Percentiles rank a stretch among this genome's conserved stretches.
Conservation (phyloP, 1,140 invertebrate genomes). For the Ostrea edulis region DNA sequence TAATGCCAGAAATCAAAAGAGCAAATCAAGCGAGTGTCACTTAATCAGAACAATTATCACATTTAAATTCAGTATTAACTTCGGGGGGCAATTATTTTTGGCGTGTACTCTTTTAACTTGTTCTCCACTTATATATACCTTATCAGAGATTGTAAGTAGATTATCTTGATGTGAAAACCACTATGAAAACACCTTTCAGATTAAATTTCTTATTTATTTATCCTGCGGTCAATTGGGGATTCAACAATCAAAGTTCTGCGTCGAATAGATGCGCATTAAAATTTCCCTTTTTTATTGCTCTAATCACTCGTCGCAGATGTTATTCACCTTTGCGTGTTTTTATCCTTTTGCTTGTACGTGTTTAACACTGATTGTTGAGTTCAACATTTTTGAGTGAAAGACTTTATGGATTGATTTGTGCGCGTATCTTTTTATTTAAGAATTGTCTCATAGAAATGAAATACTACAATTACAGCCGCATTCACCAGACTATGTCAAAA, state of each 20-base stretch:
- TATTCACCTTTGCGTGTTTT: background rate
- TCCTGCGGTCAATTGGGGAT: background rate
- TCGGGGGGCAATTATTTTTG: background rate
- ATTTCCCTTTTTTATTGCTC: background rate
- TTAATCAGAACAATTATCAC: background rate
- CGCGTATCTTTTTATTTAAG: too few species aligned
- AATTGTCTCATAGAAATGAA: too few species aligned
- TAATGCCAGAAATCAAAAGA: background rate
- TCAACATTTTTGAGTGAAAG: too few species aligned
- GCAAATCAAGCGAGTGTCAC: background rate
- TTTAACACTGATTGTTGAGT: too few species aligned
- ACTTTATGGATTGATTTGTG: too few species aligned
- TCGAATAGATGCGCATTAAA: background rate
- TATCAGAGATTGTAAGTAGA: constrained; percentile 9
- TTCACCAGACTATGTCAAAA: too few species aligned
- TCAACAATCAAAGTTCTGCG: background rate
- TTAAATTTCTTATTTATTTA: constrained; percentile 4
- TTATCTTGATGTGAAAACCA: constrained; percentile 5
- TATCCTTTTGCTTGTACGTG: too few species aligned
- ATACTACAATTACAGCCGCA: too few species aligned
- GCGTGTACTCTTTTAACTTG: background rate
- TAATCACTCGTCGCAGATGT: background rate
- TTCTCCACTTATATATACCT: background rate
- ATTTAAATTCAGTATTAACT: background rate
- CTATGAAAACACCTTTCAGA: background rate